Evolutionary conservation across 2,113 vertebrate species (phyloP).

Genomic region (Laticauda laticaudata): DNA sequence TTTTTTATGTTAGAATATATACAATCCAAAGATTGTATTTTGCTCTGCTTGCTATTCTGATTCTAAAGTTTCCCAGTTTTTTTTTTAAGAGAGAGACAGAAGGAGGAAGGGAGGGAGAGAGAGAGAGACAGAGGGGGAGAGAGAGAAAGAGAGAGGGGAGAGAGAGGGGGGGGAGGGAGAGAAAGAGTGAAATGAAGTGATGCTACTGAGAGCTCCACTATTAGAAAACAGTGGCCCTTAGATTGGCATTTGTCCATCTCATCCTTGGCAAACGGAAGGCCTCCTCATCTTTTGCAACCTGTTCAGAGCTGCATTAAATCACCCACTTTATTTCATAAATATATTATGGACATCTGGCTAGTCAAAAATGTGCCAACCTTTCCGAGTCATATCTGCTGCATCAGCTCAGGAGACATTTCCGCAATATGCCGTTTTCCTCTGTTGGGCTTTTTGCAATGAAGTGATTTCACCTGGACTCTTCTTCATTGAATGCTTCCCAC

Average conservation of each 20-base stretch:
- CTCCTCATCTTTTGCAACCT: conserved; percentile 67
- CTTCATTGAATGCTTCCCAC: background rate
- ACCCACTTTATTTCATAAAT: conserved; percentile 53
- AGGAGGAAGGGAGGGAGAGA: background rate
- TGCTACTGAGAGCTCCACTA: background rate
- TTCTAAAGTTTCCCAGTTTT: background rate
- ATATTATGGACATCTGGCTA: conserved; percentile 74
- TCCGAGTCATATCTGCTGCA: conserved; percentile 48
- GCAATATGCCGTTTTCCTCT: conserved; percentile 33
- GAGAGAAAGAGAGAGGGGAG: too few species aligned
- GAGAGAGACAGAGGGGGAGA: too few species aligned
- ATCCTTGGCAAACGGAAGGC: conserved; percentile 63
- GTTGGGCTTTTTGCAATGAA: background rate
- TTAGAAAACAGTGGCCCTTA: conserved; percentile 29
- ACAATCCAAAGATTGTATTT: conserved; percentile 6
- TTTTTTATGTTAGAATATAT: conserved; percentile 21
- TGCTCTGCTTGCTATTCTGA: too few species aligned
- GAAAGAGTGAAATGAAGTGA: background rate
- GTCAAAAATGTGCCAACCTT: conserved; percentile 65
- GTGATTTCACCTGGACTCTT: background rate
- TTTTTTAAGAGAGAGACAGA: background rate
- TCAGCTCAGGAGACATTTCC: conserved; percentile 46
- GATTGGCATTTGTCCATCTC: conserved; percentile 57
- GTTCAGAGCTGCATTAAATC: conserved; percentile 72
- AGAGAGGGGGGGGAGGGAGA: background rate